A percentile compares a stretch with the other conserved stretches of the same genome.
phyloP scores from a whole-genome alignment of 2,888 invertebrate genomes.

The Nomada lathburiana region DNA sequence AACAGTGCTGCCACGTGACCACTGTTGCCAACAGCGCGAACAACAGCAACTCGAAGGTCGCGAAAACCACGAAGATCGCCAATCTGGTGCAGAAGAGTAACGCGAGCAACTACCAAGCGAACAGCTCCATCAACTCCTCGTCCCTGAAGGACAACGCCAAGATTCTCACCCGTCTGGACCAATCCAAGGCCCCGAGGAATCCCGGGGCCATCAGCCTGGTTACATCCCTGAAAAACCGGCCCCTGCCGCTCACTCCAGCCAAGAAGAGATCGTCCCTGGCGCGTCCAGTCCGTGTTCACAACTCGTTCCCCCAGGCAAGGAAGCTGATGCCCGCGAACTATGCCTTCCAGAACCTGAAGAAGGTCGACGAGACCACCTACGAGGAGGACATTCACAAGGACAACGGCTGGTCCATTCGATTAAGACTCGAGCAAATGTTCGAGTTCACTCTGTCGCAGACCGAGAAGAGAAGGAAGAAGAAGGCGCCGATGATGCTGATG shows the following conservation, averaged over 20 bases:
- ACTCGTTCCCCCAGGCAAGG: constrained; percentile 76
- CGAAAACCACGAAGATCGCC: constrained; percentile 45
- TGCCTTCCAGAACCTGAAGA: constrained; percentile 48
- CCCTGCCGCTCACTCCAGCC: constrained; percentile 73
- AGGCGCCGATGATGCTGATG: constrained; percentile 75
- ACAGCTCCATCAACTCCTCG: constrained; percentile 18
- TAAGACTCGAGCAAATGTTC: constrained; percentile 80
- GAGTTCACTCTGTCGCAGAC: constrained; percentile 78
- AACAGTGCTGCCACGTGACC: constrained; percentile 80
- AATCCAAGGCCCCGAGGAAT: constrained; percentile 35
- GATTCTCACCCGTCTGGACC: constrained; percentile 39
- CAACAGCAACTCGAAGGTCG: constrained; percentile 52
- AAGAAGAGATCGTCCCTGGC: constrained; percentile 81
- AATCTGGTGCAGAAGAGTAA: constrained; percentile 28
- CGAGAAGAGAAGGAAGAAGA: constrained; percentile 74
- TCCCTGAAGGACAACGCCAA: constrained; percentile 43
- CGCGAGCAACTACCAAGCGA: constrained; percentile 40
- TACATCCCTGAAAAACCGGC: constrained; percentile 53
- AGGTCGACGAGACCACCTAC: constrained; percentile 54
- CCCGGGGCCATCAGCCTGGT: constrained; percentile 22
- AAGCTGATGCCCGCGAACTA: constrained; percentile 58
- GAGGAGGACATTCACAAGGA: constrained; percentile 69
- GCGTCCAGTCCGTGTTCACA: constrained; percentile 80
- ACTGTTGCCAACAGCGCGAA: constrained; percentile 58
- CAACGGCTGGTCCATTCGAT: constrained; percentile 76